Base-by-base conservation (phyloP, 2,797 vertebrate genomes). In the Coilia nasus region DNA sequence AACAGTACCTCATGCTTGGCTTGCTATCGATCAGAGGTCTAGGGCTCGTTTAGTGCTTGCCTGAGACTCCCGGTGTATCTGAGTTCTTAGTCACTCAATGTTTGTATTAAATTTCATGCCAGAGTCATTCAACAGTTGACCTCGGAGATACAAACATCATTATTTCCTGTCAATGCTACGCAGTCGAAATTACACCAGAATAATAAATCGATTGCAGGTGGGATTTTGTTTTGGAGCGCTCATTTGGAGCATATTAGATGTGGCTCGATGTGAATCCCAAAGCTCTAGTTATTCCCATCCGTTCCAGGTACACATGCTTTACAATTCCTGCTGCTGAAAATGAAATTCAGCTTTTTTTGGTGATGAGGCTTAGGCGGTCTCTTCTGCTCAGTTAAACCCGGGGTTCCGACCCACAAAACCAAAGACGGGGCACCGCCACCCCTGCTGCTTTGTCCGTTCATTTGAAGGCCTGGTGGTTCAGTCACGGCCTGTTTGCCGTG, bases 11-110 rank as follows among this genome's bases (percentile, higher is more conserved):
- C 28, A 35, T 75, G 67, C 67, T 75, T 75, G 67, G 67, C 28
- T 41, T 75, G 67, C 31, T 75, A 75, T 75, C 28, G 67, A 75
- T 75, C 67, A 75, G 28, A 71, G 64, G 28, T 71, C 64, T 71
- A 35, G 3, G 64, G 67, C 67, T 75, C 67, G 3, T 75, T 75
- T 75, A 75, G 67, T 75, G 67, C 28, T 75, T 35, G 14, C 67
- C 67, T 17, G 67, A 35, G 67, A 59, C 67, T 75, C 67, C 4
- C 28, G 6, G 28, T 17, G 28, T 35, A 35, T 75, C 67, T 7
- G 15, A 75, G 28, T 17, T 31, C 67, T 75, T 75, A 15, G 35
- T 75, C 67, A 75, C 31, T 35, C 12, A 14, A 75, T 1, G 14
- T 3, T 17, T 17, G 1, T 35, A 75, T 75, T 75, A 75, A 75